These are phyloP conservation scores for Fistularia commersonii DNA, from an alignment of 2,797 vertebrate genomes.

Conservation along the genomic window DNA sequence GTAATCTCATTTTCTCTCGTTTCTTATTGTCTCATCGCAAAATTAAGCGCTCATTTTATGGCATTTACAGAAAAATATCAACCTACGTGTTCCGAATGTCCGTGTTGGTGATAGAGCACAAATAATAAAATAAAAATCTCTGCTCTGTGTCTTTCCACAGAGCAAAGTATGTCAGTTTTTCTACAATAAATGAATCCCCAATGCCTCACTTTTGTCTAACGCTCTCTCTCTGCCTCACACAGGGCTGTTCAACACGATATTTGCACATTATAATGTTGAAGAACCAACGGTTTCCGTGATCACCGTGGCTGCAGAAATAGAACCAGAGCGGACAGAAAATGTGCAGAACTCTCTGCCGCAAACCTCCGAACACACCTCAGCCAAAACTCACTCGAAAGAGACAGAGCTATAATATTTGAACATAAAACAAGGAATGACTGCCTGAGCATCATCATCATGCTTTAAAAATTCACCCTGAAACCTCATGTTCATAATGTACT, in stretches of 20 bases:
- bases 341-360: conserved; percentile 15
- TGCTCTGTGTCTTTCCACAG: too few species aligned
- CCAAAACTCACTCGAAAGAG: conserved; percentile 56
- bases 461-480: too few species aligned
- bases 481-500: background rate
- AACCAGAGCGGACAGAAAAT: background rate
- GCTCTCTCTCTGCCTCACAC: conserved; percentile 6
- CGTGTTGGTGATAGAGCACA: too few species aligned
- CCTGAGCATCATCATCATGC: too few species aligned
- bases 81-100: too few species aligned
- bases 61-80: too few species aligned
- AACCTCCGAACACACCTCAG: conserved; percentile 6
- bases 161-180: too few species aligned
- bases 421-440: background rate
- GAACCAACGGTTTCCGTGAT: conserved; percentile 34
- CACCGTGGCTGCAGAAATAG: conserved; percentile 38
- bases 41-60: too few species aligned
- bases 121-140: too few species aligned
- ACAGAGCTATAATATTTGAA: conserved; percentile 60
- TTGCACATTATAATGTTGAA: conserved; percentile 64
- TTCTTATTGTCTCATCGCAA: too few species aligned
- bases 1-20: too few species aligned
- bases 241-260: conserved; percentile 65
- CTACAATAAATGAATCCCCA: too few species aligned
- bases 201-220: background rate